Evolutionary conservation across 2,888 invertebrate genomes (phyloP).

Genomic region (Eulithis testata): DNA sequence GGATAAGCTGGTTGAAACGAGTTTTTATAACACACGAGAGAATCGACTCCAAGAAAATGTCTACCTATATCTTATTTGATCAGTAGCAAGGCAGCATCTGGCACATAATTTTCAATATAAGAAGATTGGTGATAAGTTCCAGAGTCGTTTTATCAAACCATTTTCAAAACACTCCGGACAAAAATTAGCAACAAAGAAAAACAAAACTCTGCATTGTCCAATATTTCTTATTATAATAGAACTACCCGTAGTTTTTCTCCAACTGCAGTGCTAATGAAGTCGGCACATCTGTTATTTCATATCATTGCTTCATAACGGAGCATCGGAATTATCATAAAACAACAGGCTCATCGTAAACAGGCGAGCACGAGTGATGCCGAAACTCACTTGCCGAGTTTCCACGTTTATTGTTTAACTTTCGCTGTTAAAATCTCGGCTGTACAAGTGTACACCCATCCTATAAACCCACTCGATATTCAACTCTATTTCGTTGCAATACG

Average conservation of each 20-base stretch:
- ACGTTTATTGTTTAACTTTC: slow-evolving; percentile 47
- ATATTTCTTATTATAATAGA: background rate
- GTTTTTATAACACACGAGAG: background rate
- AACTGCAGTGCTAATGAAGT: slow-evolving; percentile 1
- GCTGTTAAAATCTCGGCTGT: slow-evolving; percentile 43
- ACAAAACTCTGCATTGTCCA: background rate
- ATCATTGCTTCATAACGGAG: slow-evolving; percentile 22
- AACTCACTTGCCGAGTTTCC: slow-evolving; percentile 41
- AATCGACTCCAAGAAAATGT: no score
- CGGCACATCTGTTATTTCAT: slow-evolving; percentile 17
- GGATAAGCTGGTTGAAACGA: slow-evolving; percentile 3
- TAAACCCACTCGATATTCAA: slow-evolving; percentile 20
- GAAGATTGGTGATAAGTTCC: no score
- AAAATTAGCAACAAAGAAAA: background rate
- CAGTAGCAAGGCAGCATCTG: no score
- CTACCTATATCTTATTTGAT: no score
- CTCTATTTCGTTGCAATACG: slow-evolving; percentile 25
- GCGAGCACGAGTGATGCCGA: slow-evolving; percentile 38
- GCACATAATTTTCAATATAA: no score
- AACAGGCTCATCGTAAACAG: slow-evolving; percentile 39
- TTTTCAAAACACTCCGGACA: background rate
- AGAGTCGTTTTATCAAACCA: no score
- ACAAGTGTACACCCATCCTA: slow-evolving; percentile 36
- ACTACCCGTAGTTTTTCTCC: background rate
- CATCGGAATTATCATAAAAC: slow-evolving; percentile 44